Evolutionary conservation across 2,113 vertebrate genomes (phyloP).

Genomic region (Sardina pilchardus): DNA sequence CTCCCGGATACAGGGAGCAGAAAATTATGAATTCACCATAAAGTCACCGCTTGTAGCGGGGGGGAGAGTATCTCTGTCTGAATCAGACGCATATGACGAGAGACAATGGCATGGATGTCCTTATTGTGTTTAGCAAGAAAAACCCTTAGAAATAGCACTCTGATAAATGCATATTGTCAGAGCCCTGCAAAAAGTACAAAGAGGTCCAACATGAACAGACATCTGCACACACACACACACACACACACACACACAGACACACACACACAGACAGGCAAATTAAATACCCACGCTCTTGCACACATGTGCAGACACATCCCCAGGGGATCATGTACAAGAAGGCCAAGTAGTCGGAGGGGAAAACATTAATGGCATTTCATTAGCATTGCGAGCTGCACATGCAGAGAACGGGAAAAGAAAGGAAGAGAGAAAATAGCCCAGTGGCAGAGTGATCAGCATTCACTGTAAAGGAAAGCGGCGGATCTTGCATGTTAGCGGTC

Average conservation of each 20-base stretch:
- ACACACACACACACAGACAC: conserved; percentile 30
- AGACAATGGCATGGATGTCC: neutral
- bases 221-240: conserved; percentile 26
- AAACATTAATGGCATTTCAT: conserved; percentile 79
- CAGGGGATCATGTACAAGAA: conserved; percentile 75
- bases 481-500: conserved; percentile 11
- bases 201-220: conserved; percentile 40
- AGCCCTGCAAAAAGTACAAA: conserved; percentile 1
- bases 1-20: conserved; percentile 32
- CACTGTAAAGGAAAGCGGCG: neutral
- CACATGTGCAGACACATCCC: conserved; percentile 58
- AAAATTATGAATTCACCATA: conserved; percentile 51
- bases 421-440: conserved; percentile 15
- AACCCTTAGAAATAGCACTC: neutral
- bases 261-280: conserved; percentile 9
- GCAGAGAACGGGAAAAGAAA: conserved; percentile 23
- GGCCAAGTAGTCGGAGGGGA: conserved; percentile 88
- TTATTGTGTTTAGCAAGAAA: neutral
- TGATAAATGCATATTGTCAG: conserved; percentile 1
- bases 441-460: neutral
- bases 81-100: conserved; percentile 18
- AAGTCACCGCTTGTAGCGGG: conserved; percentile 39
- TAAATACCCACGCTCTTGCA: neutral
- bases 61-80: conserved; percentile 40
- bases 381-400: conserved; percentile 62